phyloP scores from a whole-genome alignment of 2,888 invertebrate species.

The Empis livida region DNA sequence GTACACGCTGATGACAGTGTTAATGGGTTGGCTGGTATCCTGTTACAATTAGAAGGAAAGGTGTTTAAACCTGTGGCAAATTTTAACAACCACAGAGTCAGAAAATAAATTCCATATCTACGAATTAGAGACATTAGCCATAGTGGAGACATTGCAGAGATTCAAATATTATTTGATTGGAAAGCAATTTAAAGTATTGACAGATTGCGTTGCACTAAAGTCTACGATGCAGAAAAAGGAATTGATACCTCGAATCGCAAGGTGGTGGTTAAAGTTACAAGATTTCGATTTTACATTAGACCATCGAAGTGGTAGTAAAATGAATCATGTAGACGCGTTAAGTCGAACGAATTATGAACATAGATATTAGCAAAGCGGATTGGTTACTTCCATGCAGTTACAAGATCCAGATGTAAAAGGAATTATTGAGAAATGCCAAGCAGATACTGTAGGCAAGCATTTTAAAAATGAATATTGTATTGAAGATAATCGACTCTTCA shows the following conservation, averaged over 20 bases:
- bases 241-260: conserved; percentile 6
- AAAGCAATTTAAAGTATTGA: neutral
- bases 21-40: neutral
- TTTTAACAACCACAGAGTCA: neutral
- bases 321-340: conserved; percentile 2
- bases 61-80: conserved; percentile 1
- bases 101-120: neutral
- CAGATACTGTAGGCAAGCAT: neutral
- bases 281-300: conserved; percentile 1
- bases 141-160: neutral
- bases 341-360: neutral
- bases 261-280: conserved; percentile 3
- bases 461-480: conserved; percentile 9
- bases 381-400: neutral
- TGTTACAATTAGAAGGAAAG: neutral
- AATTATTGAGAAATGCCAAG: neutral
- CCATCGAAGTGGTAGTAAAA: neutral
- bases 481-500: conserved; percentile 10
- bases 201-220: neutral
- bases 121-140: conserved; percentile 7
- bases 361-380: neutral
- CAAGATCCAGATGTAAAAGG: neutral
- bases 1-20: neutral
- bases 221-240: conserved; percentile 5
- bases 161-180: neutral